Base-by-base conservation (phyloP, 2,888 invertebrate genomes). In the Smittia aterrima region DNA sequence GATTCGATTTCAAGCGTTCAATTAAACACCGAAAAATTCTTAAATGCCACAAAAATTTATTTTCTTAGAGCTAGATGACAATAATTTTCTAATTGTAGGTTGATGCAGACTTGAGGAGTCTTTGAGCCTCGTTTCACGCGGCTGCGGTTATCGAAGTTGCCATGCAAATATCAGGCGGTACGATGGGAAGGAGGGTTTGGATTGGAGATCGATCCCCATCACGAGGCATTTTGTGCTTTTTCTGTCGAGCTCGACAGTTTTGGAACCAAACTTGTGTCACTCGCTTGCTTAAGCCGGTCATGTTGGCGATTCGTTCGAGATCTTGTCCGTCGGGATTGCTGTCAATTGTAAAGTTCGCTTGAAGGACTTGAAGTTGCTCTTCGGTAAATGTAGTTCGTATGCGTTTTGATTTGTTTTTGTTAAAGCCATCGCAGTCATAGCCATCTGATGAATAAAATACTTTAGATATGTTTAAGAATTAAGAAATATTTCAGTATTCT, bases 281-380 rank as follows among this genome's bases (percentile, higher is more conserved):
- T 76, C 95, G 84, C 84, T 95, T 95, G 85, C 92, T 93, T 73
- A 95, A 86, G 0, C 96, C 96, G 3, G 96, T 96, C 79, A 95
- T 92, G 81, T 93, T 93, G 0, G 96, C 96, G 80, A 96, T 96
- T 78, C 95, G 85, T 83, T 96, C 96, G 80, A 96, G 85, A 81
- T 96, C 96, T 80, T 95, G 95, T 0, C 96, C 96, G 81, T 96
- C 96, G 1, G 96, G 96, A 84, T 96, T 96, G 76, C 94, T 94
- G 83, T 96, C 96, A 80, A 95, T 85, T 83, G 95, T 92, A 83
- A 96, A 96, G 84, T 96, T 95, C 13, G 95, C 94, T 83, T 96
- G 95, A 13, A 96, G 86, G 3, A 94, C 92, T 79, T 94, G 93
- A 70, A 96, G 87, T 82, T 96, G 96, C 79, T 96, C 96, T 82